Base-by-base conservation (phyloP, 2,797 vertebrate species). In the Gymnoscopelus microlampas region DNA sequence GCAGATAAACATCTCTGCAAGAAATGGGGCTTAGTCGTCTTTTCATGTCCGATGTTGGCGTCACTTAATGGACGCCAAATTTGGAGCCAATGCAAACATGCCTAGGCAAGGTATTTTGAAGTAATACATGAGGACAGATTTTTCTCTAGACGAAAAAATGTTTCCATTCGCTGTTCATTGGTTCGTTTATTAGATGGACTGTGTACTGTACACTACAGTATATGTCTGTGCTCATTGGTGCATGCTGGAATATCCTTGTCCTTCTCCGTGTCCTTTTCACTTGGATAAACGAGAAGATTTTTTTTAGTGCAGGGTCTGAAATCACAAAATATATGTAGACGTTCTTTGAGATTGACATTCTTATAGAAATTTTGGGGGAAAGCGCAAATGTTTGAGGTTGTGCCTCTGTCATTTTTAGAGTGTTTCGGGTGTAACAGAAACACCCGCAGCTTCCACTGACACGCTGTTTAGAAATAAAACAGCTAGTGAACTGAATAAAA, bases 11-110 rank as follows among this genome's bases (percentile, higher is more conserved):
- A 94, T 94, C 92, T 93, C 86, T 85, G 90, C 89, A 78, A 88
- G 84, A 88, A 83, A 44, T 89, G 91, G 91, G 89, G 90, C 83
- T 63, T 63, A 57, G 72, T 63, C 77, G 72, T 53, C 78, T 90
- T 96, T 96, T 96, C 93, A 95, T 93, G 89, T 90, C 84, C 65
- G 78, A 90, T 82, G 84, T 94, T 86, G 90, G 92, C 88, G 81
- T 92, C 70, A 79, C 87, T 88, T 94, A 91, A 92, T 87, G 93
- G 88, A 92, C 86, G 86, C 84, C 53, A 54, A 87, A 86, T 86
- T 58, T 53, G 73, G 73, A 92, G 94, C 90, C 92, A 96, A 92
- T 82, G 91, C 91, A 94, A 95, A 95, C 93, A 94, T 84, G 84
- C 83, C 73, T 77, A 82, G 88, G 75, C 91, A 63, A 80, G 86